Evolutionary conservation across 2,888 invertebrate species (phyloP), one percentile per base, ranked within the genome.

Genomic region (Petrophora chlorosata): DNA sequence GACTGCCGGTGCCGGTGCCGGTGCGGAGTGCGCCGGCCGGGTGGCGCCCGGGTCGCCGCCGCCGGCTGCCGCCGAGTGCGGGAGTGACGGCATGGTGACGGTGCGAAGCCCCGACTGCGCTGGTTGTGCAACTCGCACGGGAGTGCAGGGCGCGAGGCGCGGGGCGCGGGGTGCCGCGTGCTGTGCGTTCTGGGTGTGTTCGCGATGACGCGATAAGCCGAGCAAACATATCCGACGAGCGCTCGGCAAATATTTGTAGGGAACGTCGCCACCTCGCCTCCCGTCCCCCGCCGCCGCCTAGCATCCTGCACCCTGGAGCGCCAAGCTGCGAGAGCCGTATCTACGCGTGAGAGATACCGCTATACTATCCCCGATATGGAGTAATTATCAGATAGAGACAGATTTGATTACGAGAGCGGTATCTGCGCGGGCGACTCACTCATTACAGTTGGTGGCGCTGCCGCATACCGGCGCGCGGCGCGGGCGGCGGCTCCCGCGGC

Each of bases 351-450:
- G 67, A 79, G 79, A 79, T 82, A 81, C 72, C 74, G 74, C 76
- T 82, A 82, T 82, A 83, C 70, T 79, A 81, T 82, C 84, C 84
- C 73, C 68, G 87, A 85, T 87, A 87, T 63, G 65, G 65, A 70
- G 67, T 82, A 85, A 85, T 86, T 87, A 87, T 88, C 87, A 85
- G 88, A 86, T 87, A 87, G 72, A 80, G 73, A 69, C 71, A 86
- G 85, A 85, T 85, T 85, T 84, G 85, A 87, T 87, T 84, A 84
- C 63, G 77, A 80, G 81, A 84, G 79, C 70, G 70, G 69, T 79
- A 76, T 79, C 79, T 80, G 68, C 54, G 63, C 59, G 52, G 62
- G 67, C 59, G 55, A n/a, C n/a, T n/a, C n/a, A n/a, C 67, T 80
- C 82, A 79, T 77, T 82, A 78, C 74, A 65, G 73, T 71, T n/a